Evolutionary conservation across 1,140 invertebrate genomes (phyloP).

Genomic region (Drosophila biarmipes): DNA sequence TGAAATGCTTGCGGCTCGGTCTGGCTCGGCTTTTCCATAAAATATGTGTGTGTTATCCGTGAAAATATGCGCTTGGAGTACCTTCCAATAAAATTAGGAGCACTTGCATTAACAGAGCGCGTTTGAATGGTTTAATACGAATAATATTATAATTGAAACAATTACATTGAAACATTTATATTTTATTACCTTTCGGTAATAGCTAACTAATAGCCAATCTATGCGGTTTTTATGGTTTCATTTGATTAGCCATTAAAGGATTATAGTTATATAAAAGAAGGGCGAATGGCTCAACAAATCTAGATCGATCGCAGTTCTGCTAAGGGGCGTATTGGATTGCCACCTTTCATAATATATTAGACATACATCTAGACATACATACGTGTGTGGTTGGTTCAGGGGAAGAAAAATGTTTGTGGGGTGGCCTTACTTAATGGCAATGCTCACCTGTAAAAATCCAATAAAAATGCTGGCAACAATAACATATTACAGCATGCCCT

Average conservation of each 20-base stretch:
- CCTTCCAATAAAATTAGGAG: constrained; percentile 2
- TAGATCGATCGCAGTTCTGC: neutral
- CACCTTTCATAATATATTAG: constrained; percentile 1
- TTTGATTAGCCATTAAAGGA: too few species aligned
- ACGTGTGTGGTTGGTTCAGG: constrained; percentile 16
- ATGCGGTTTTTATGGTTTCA: too few species aligned
- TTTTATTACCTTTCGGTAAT: too few species aligned
- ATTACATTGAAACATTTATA: too few species aligned
- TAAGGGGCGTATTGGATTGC: constrained; percentile 1
- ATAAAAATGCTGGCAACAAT: constrained; percentile 67
- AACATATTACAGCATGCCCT: constrained; percentile 65
- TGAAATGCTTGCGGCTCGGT: neutral
- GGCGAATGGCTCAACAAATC: neutral
- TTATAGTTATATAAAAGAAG: neutral
- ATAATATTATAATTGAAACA: too few species aligned
- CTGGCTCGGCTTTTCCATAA: neutral
- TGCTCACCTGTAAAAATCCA: constrained; percentile 65
- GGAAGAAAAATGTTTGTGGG: neutral
- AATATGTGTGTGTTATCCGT: constrained; percentile 3
- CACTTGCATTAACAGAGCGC: neutral
- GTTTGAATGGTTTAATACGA: neutral
- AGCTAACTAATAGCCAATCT: too few species aligned
- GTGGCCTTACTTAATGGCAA: constrained; percentile 25
- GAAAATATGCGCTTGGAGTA: constrained; percentile 4
- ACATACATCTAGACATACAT: neutral